Percentiles rank a stretch among this genome's conserved stretches.
Evolutionary conservation across 1,140 invertebrate species (phyloP).

Genomic region (Drosophila sucinea): DNA sequence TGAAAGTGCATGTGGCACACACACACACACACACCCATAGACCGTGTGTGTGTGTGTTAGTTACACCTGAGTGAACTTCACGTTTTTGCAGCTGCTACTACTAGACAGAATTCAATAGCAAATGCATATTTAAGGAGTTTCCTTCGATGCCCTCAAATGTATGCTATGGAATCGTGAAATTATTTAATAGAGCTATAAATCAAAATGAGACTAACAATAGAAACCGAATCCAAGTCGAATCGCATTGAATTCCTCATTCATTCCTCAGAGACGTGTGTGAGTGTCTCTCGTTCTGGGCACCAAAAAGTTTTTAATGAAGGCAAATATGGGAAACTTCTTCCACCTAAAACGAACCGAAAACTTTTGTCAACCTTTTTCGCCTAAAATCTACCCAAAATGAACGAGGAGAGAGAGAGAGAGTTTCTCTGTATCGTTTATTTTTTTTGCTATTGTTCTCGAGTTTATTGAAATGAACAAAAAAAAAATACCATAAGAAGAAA

Average conservation of each 20-base stretch:
- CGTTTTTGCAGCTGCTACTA: slow-evolving; percentile 35
- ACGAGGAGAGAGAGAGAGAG: not conserved
- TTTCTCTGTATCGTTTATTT: not conserved
- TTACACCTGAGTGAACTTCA: slow-evolving; percentile 46
- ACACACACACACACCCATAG: not conserved
- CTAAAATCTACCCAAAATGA: slow-evolving; percentile 31
- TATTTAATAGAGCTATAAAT: slow-evolving; percentile 67
- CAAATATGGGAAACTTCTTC: slow-evolving; percentile 55
- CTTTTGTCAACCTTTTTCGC: slow-evolving; percentile 25
- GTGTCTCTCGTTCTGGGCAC: slow-evolving; percentile 22
- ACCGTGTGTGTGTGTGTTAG: slow-evolving; percentile 41
- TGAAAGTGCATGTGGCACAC: slow-evolving; percentile 61
- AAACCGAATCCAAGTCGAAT: not conserved
- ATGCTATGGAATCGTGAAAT: slow-evolving; percentile 44
- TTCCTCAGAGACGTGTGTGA: slow-evolving; percentile 51
- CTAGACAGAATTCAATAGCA: slow-evolving; percentile 64
- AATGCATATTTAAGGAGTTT: slow-evolving; percentile 65
- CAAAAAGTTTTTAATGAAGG: slow-evolving; percentile 61
- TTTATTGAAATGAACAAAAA: slow-evolving; percentile 6
- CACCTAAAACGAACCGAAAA: slow-evolving; percentile 34
- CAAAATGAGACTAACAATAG: slow-evolving; percentile 33
- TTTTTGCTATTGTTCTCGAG: slow-evolving; percentile 5
- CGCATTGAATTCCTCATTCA: not conserved
- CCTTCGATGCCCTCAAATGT: slow-evolving; percentile 16
- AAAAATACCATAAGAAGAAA: not conserved